Conservation (phyloP, 2,888 invertebrate genomes). For the Bombylius major region DNA sequence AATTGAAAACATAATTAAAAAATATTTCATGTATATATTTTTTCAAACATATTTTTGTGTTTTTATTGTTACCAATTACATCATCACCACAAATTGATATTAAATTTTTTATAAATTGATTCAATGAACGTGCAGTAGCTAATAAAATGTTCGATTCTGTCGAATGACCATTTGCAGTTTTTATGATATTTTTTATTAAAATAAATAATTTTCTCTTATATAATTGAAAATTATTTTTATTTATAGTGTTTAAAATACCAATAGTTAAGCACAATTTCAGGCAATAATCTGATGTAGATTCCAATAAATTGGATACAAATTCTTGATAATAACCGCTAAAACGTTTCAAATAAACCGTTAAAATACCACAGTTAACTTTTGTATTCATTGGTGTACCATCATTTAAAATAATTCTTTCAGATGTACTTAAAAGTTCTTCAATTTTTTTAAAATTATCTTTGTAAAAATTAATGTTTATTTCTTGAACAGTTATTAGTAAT, state of each 20-base stretch:
- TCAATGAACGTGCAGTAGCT: constrained; percentile 23
- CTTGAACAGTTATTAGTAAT: constrained; percentile 32
- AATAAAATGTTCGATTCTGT: constrained; percentile 26
- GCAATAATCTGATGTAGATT: constrained; percentile 12
- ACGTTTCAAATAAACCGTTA: constrained; percentile 40
- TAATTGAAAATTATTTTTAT: constrained; percentile 19
- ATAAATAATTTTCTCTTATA: constrained; percentile 12
- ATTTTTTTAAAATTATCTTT: not conserved
- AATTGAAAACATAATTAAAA: constrained; percentile 41
- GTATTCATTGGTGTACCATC: constrained; percentile 50
- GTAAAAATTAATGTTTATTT: constrained; percentile 28
- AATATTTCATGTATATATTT: constrained; percentile 23
- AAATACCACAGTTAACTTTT: constrained; percentile 48
- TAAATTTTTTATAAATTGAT: constrained; percentile 22
- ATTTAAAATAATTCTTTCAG: constrained; percentile 34
- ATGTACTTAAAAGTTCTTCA: constrained; percentile 11
- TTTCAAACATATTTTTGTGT: not conserved
- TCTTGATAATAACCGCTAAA: constrained; percentile 26
- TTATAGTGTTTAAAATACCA: constrained; percentile 26
- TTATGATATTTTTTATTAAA: constrained; percentile 18
- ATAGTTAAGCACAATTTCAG: constrained; percentile 23
- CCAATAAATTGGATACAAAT: constrained; percentile 14
- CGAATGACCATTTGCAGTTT: constrained; percentile 18
- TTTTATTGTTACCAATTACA: not conserved
- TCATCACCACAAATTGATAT: constrained; percentile 17